phyloP scores from a whole-genome alignment of 1,140 invertebrate species.

The Atopsyche davidsoni region DNA sequence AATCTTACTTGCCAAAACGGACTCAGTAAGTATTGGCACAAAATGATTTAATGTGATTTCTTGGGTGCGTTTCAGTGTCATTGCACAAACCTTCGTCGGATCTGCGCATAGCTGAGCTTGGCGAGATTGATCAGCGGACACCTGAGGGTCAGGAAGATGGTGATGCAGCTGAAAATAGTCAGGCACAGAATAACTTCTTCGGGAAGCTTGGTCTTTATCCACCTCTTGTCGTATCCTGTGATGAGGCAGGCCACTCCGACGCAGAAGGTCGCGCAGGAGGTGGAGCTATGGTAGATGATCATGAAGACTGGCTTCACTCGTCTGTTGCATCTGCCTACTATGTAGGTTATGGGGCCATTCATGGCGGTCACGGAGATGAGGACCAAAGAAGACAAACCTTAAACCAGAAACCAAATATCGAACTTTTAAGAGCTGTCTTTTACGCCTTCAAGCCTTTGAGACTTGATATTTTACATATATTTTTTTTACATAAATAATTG shows the following conservation, averaged over 20 bases:
- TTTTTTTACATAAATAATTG: too few species aligned
- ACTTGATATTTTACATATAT: too few species aligned
- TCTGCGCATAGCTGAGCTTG: conserved; percentile 10
- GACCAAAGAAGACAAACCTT: conserved; percentile 19
- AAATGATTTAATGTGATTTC: too few species aligned
- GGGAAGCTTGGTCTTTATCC: conserved; percentile 16
- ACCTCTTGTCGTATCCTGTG: conserved; percentile 18
- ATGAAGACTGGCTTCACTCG: conserved; percentile 12
- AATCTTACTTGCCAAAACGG: too few species aligned
- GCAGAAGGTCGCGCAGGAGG: conserved; percentile 7
- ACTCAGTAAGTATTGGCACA: too few species aligned
- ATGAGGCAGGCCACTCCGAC: conserved; percentile 16
- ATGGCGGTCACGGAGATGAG: conserved; percentile 6
- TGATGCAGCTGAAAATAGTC: conserved; percentile 19
- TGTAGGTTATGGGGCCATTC: conserved; percentile 19
- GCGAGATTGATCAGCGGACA: conserved; percentile 15
- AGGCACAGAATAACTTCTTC: conserved; percentile 13
- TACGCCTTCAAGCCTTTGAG: too few species aligned
- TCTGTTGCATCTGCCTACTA: conserved; percentile 7
- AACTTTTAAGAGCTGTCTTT: too few species aligned
- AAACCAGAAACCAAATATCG: conserved; percentile 15
- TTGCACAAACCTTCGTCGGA: background rate
- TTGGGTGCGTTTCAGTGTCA: too few species aligned
- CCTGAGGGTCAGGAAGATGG: conserved; percentile 19
- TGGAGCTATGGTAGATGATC: conserved; percentile 20